Evolutionary conservation across 1,140 invertebrate genomes (phyloP).

Genomic region (Stenopsyche tienmushanensis): DNA sequence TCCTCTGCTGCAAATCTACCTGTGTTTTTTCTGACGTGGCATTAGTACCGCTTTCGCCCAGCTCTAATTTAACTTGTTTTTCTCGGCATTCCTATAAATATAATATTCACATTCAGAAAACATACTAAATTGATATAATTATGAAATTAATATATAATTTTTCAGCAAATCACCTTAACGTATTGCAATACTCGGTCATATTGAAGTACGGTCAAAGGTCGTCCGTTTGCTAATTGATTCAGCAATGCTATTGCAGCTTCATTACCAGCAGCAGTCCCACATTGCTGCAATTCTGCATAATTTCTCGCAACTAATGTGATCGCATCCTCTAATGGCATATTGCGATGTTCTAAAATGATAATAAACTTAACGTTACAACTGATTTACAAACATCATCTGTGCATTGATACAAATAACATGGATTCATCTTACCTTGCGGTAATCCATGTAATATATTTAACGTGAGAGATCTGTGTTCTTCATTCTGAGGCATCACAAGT

Average conservation of each 20-base stretch:
- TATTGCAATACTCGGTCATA: conserved; percentile 80
- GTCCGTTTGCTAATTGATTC: conserved; percentile 77
- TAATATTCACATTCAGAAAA: too few species aligned
- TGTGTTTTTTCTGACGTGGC: conserved; percentile 56
- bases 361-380: neutral
- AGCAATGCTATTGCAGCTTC: conserved; percentile 74
- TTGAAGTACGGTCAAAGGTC: conserved; percentile 75
- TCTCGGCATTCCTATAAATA: conserved; percentile 66
- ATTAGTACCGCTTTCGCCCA: conserved; percentile 58
- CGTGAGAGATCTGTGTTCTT: conserved; percentile 82
- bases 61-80: conserved; percentile 69
- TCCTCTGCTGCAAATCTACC: conserved; percentile 79
- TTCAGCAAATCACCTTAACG: conserved; percentile 52
- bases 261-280: conserved; percentile 49
- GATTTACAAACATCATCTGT: conserved; percentile 14
- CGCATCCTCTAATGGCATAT: conserved; percentile 93
- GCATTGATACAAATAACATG: conserved; percentile 6
- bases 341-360: conserved; percentile 74
- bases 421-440: conserved; percentile 74
- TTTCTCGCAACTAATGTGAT: conserved; percentile 75
- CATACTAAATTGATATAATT: neutral
- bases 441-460: conserved; percentile 88
- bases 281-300: conserved; percentile 73
- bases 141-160: neutral
- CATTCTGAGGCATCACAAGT: conserved; percentile 80